Conservation (phyloP, 2,113 vertebrate genomes). For the Oxyura jamaicensis region DNA sequence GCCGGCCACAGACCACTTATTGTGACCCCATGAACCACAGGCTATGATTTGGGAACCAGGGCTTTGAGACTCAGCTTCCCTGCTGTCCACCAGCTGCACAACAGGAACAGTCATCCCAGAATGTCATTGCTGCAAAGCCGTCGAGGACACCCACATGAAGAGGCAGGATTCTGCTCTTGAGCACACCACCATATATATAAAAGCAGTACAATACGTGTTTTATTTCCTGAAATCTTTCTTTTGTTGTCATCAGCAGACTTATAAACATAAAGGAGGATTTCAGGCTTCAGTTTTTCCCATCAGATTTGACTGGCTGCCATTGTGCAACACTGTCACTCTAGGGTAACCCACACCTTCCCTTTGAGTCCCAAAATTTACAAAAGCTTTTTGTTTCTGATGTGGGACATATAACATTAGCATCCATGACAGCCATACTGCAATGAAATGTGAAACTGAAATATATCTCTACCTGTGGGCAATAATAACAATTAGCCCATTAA, state of each 20-base stretch:
- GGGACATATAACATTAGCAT: background rate
- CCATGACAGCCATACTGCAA: background rate
- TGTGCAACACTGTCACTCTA: background rate
- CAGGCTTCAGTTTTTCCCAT: background rate
- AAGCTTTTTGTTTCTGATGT: background rate
- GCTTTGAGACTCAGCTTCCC: background rate
- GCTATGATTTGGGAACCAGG: background rate
- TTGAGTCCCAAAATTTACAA: background rate
- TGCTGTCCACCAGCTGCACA: background rate
- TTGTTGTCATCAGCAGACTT: background rate
- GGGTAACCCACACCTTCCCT: background rate
- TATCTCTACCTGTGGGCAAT: background rate
- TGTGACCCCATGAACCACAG: rapidly evolving
- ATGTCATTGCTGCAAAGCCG: background rate
- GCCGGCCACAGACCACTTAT: background rate
- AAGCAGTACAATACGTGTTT: background rate
- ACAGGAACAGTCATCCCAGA: background rate
- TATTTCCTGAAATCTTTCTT: background rate
- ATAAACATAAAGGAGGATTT: background rate
- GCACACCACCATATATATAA: background rate
- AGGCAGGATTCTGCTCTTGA: background rate
- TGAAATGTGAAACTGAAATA: background rate
- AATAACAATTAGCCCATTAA: background rate
- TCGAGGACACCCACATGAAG: background rate
- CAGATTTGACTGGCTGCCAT: background rate